Evolutionary conservation across 2,888 invertebrate genomes (phyloP).

Genomic region (Drosophila mayaguana): DNA sequence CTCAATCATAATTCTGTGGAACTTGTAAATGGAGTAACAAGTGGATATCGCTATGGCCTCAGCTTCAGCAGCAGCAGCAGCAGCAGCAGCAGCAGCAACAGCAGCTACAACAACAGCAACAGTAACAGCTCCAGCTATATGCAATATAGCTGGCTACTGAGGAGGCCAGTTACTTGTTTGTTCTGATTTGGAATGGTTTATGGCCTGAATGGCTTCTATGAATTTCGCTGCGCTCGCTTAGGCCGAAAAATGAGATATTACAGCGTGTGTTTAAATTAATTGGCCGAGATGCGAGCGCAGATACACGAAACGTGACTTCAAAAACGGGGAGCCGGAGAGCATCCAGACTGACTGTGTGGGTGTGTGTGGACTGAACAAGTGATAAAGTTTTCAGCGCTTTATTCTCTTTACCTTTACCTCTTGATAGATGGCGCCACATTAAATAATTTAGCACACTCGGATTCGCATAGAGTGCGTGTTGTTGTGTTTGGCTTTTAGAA

Average conservation of each 20-base stretch:
- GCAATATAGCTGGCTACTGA: conserved; percentile 33
- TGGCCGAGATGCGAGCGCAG: conserved; percentile 64
- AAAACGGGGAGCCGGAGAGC: conserved; percentile 58
- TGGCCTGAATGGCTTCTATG: conserved; percentile 64
- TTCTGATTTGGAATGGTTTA: conserved; percentile 68
- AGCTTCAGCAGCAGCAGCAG: conserved; percentile 4
- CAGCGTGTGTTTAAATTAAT: conserved; percentile 76
- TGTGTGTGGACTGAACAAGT: conserved; percentile 23
- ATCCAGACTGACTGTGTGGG: conserved; percentile 2
- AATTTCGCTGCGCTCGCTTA: conserved; percentile 57
- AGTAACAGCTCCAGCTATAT: neutral
- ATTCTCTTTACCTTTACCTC: conserved; percentile 9
- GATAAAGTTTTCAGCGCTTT: conserved; percentile 19
- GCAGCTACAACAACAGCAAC: neutral
- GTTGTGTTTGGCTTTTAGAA: neutral
- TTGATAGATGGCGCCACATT: conserved; percentile 60
- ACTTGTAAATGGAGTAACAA: conserved; percentile 82
- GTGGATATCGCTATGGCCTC: conserved; percentile 55
- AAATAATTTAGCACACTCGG: conserved; percentile 19
- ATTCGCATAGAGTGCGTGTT: conserved; percentile 11
- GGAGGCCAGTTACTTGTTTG: conserved; percentile 47
- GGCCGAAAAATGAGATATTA: conserved; percentile 77
- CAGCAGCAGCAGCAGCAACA: neutral
- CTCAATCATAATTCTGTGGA: conserved; percentile 81
- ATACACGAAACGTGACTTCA: conserved; percentile 66